Evolutionary conservation across 1,140 invertebrate species (phyloP).

Genomic region (Sarcophaga bullata): DNA sequence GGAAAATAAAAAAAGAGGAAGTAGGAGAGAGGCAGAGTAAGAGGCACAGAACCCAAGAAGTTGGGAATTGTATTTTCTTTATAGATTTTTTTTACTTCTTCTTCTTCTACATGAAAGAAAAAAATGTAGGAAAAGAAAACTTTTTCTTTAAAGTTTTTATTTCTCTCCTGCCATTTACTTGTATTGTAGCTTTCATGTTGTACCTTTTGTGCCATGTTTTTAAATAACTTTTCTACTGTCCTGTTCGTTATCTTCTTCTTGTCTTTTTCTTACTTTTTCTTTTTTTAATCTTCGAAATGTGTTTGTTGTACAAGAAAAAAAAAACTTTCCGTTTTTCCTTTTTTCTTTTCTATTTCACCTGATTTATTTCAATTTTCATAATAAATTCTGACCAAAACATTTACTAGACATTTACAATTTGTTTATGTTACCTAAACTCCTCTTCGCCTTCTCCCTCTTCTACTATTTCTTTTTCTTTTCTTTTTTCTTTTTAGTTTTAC

Average conservation of each 20-base stretch:
- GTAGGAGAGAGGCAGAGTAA: no score
- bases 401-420: slow-evolving; percentile 31
- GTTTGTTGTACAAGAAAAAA: not conserved
- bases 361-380: slow-evolving; percentile 41
- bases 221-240: not conserved
- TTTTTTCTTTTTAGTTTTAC: not conserved
- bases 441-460: not conserved
- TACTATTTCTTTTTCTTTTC: not conserved
- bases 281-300: not conserved
- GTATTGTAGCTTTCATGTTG: not conserved
- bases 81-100: not conserved
- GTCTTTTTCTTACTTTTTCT: not conserved
- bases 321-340: not conserved
- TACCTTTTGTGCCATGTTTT: not conserved
- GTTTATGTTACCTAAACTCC: not conserved
- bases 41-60: not conserved
- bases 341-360: not conserved
- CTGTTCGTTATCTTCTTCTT: not conserved
- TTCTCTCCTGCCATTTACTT: not conserved
- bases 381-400: slow-evolving; percentile 38
- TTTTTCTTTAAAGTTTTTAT: not conserved
- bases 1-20: not conserved
- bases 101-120: slow-evolving; percentile 7
- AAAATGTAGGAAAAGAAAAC: not conserved
- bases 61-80: slow-evolving; percentile 23